Conservation (phyloP, 1,140 invertebrate species). For the Magallana gigas region DNA sequence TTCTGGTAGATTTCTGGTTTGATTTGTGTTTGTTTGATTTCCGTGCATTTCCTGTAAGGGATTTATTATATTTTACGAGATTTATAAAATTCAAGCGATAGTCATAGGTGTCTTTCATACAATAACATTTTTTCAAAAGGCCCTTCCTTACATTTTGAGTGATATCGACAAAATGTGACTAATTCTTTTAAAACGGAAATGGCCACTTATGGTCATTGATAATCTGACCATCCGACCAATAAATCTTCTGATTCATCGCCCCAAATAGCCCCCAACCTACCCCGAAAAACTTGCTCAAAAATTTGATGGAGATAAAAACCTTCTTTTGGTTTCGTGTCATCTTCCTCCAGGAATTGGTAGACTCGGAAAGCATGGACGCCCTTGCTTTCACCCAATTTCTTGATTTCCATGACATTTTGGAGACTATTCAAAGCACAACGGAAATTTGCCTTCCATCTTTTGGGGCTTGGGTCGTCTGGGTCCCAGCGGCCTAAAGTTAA, state of each 20-base stretch:
- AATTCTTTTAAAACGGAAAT: too few species aligned
- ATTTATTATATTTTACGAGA: too few species aligned
- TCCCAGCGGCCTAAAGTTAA: constrained; percentile 54
- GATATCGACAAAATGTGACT: too few species aligned
- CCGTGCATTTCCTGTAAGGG: neutral
- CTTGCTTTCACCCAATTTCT: constrained; percentile 53
- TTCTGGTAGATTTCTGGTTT: neutral
- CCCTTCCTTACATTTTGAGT: too few species aligned
- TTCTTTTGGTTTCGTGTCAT: constrained; percentile 6
- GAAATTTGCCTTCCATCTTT: constrained; percentile 77
- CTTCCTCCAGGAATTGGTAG: constrained; percentile 63
- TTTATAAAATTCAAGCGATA: too few species aligned
- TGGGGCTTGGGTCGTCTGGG: constrained; percentile 64
- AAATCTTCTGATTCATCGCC: too few species aligned
- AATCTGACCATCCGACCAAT: too few species aligned
- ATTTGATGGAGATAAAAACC: neutral
- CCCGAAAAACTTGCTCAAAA: too few species aligned
- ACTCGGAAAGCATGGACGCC: constrained; percentile 70
- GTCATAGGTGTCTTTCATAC: too few species aligned
- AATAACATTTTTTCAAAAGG: too few species aligned
- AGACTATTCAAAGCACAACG: constrained; percentile 76
- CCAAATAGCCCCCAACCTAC: too few species aligned
- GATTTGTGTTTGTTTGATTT: neutral
- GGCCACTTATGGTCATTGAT: too few species aligned
- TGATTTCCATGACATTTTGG: constrained; percentile 69